A percentile compares a stretch with the other conserved stretches of the same genome.
phyloP scores from a whole-genome alignment of 2,797 vertebrate genomes.

The Chaunax sp. region DNA sequence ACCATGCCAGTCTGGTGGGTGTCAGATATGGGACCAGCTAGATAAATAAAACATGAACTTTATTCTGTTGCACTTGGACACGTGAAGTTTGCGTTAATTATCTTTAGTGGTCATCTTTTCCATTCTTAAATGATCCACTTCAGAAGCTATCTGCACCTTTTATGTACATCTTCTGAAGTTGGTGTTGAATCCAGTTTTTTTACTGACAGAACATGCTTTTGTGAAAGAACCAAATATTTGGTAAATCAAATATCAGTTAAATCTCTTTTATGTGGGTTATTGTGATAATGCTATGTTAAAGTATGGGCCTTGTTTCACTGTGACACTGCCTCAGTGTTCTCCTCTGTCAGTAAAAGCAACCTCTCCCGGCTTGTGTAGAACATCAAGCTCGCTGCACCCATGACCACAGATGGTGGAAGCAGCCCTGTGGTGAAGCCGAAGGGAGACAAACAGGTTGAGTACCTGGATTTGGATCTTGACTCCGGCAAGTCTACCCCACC shows the following conservation, averaged over 20 bases:
- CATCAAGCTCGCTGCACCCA: slow-evolving; percentile 78
- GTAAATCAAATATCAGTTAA: slow-evolving; percentile 3
- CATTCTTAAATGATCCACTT: not conserved
- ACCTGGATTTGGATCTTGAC: slow-evolving; percentile 96
- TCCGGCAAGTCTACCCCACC: slow-evolving; percentile 97
- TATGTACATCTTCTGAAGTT: not conserved
- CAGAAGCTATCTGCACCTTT: not conserved
- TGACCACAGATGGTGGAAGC: slow-evolving; percentile 90
- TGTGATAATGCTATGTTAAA: slow-evolving; percentile 62
- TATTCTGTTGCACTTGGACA: not conserved
- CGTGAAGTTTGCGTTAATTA: not conserved
- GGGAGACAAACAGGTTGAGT: slow-evolving; percentile 98
- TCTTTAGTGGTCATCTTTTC: not conserved
- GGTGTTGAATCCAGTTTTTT: not conserved
- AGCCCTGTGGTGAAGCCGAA: slow-evolving; percentile 96
- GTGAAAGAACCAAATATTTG: slow-evolving; percentile 13
- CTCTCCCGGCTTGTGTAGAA: slow-evolving; percentile 68
- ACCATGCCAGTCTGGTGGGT: too few relatives aligned
- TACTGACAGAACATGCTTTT: slow-evolving; percentile 1
- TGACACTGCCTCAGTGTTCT: not conserved
- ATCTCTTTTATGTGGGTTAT: slow-evolving; percentile 30
- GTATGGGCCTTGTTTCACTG: slow-evolving; percentile 19
- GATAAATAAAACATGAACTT: not conserved
- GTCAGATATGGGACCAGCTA: too few relatives aligned
- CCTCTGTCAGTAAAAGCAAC: slow-evolving; percentile 17